Evolutionary conservation across 2,797 vertebrate genomes (phyloP).

Genomic region (Harpagifer antarcticus): DNA sequence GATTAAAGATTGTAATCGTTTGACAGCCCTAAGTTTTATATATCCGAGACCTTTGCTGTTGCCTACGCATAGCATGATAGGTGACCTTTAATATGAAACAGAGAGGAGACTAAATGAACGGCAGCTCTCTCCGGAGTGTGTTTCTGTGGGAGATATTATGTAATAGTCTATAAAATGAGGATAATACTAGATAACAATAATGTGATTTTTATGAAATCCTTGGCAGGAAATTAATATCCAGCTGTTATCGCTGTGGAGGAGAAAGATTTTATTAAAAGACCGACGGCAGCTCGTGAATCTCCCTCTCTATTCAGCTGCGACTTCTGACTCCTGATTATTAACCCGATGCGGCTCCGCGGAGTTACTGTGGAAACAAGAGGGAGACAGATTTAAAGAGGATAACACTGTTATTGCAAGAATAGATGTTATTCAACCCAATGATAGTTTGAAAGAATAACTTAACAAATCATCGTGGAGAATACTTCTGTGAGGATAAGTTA

Average conservation of each 20-base stretch:
- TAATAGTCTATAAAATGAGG: constrained; percentile 45
- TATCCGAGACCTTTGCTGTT: no score
- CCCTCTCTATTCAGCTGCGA: constrained; percentile 57
- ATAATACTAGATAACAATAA: constrained; percentile 59
- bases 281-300: neutral
- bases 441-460: neutral
- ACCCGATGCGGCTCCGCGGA: constrained; percentile 38
- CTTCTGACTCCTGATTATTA: constrained; percentile 63
- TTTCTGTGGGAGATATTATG: constrained; percentile 32
- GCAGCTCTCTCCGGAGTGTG: constrained; percentile 6
- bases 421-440: neutral
- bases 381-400: constrained; percentile 11
- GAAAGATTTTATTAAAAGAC: constrained; percentile 75
- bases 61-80: no score
- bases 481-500: no score
- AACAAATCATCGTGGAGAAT: no score
- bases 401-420: neutral
- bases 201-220: constrained; percentile 68
- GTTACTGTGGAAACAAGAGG: neutral
- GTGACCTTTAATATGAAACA: no score
- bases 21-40: no score
- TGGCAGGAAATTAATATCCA: constrained; percentile 72
- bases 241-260: constrained; percentile 67
- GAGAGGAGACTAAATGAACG: neutral
- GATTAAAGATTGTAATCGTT: no score